Percentiles rank a stretch among this genome's conserved stretches.
Conservation (phyloP, 2,113 vertebrate genomes). For the Coreoperca whiteheadi region DNA sequence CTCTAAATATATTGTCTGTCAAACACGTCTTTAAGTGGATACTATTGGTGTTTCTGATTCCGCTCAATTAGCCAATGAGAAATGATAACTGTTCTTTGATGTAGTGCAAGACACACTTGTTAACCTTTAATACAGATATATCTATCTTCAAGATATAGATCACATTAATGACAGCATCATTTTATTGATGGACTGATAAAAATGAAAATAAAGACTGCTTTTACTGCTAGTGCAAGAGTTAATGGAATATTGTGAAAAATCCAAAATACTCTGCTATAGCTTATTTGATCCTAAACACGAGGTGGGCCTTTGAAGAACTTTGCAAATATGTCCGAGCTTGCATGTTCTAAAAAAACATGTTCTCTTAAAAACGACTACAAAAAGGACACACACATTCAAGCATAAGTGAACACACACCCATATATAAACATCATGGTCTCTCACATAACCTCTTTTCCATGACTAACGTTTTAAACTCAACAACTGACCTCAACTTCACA, state of each 20-base stretch:
- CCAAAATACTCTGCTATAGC: too few species aligned
- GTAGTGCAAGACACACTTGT: not conserved
- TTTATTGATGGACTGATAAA: not conserved
- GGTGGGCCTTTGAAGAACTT: not conserved
- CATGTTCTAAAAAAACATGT: not conserved
- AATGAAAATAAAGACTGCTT: not conserved
- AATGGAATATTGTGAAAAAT: not conserved
- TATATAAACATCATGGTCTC: not conserved
- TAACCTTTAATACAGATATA: not conserved
- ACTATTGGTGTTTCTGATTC: not conserved
- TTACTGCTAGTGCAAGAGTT: not conserved
- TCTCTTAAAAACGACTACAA: not conserved
- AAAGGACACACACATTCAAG: not conserved
- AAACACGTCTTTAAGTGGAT: not conserved
- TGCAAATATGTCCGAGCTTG: not conserved
- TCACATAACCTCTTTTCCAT: not conserved
- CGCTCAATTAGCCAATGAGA: not conserved
- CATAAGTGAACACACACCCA: too few species aligned
- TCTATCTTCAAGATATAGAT: not conserved
- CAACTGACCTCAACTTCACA: not conserved
- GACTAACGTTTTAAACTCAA: conserved; percentile 11
- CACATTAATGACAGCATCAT: not conserved
- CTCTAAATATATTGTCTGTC: not conserved
- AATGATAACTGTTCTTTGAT: not conserved
- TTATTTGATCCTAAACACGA: not conserved